Conservation (phyloP, 2,113 vertebrate genomes). For the Nicator chloris region DNA sequence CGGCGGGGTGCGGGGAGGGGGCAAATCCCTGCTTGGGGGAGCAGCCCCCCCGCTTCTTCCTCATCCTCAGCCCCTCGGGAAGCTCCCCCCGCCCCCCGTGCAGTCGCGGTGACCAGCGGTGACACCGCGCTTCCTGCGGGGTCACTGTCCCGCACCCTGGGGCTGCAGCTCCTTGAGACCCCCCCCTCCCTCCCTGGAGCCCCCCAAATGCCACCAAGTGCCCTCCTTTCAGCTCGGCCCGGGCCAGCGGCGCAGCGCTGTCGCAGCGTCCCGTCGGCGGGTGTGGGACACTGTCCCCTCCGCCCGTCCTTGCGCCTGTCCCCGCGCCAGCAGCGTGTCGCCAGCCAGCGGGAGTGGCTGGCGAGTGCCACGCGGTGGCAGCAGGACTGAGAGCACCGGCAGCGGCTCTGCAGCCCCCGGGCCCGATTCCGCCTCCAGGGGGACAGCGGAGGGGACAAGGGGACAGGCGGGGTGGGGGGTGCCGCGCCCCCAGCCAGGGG, state of each 20-base stretch:
- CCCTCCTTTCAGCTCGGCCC: not conserved
- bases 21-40: fast-evolving
- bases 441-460: not conserved
- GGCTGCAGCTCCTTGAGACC: not conserved
- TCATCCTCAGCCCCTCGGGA: not conserved
- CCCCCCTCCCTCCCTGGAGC: not conserved
- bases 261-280: not conserved
- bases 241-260: not conserved
- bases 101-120: fast-evolving
- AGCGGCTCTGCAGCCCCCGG: not conserved
- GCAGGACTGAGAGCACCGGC: slow-evolving; percentile 18
- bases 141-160: not conserved
- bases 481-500: not conserved
- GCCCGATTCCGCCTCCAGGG: not conserved
- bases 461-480: not conserved
- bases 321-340: not conserved
- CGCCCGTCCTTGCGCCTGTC: not conserved
- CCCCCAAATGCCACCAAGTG: fast-evolving
- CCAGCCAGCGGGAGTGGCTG: not conserved
- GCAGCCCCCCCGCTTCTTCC: not conserved
- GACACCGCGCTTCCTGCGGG: not conserved
- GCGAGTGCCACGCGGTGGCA: slow-evolving; percentile 31
- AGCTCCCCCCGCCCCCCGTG: not conserved
- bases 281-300: not conserved
- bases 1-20: not conserved